A percentile compares a stretch with the other conserved stretches of the same genome.
Evolutionary conservation across 2,888 invertebrate species (phyloP).

Genomic region (Gasteruption jaculator): DNA sequence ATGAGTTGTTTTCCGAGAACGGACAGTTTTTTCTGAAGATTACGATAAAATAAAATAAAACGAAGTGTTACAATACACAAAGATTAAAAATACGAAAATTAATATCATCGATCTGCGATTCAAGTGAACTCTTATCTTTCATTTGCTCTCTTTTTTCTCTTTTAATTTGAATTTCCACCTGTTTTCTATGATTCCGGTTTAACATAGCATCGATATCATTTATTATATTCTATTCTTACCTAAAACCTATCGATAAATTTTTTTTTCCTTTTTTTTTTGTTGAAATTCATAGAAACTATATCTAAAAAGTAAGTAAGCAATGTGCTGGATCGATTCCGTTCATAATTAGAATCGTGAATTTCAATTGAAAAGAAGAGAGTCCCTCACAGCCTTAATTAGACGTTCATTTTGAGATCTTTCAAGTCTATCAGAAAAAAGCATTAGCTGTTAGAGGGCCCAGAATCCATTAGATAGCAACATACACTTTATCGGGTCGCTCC

Average conservation of each 20-base stretch:
- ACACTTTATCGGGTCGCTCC: constrained; percentile 6
- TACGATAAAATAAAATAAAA: no score
- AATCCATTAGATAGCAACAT: constrained; percentile 15
- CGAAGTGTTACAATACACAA: no score
- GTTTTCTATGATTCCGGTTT: constrained; percentile 23
- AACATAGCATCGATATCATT: constrained; percentile 20
- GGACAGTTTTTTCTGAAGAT: no score
- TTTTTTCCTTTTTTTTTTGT: constrained; percentile 17
- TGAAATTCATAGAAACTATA: constrained; percentile 27
- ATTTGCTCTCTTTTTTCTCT: constrained; percentile 29
- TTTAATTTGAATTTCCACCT: constrained; percentile 26
- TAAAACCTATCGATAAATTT: constrained; percentile 16
- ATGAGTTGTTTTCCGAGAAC: no score
- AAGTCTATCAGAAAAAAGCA: constrained; percentile 25
- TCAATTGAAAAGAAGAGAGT: constrained; percentile 31
- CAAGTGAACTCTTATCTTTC: constrained; percentile 28
- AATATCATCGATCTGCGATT: no score
- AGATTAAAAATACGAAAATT: no score
- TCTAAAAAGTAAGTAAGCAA: constrained; percentile 36
- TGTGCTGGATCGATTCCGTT: constrained; percentile 29
- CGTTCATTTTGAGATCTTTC: constrained; percentile 39
- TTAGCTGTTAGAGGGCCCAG: constrained; percentile 28
- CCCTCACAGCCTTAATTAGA: constrained; percentile 39
- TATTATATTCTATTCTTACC: not conserved
- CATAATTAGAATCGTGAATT: constrained; percentile 22